Conservation (phyloP, 2,888 invertebrate genomes). For the Drosophila aldrichi region DNA sequence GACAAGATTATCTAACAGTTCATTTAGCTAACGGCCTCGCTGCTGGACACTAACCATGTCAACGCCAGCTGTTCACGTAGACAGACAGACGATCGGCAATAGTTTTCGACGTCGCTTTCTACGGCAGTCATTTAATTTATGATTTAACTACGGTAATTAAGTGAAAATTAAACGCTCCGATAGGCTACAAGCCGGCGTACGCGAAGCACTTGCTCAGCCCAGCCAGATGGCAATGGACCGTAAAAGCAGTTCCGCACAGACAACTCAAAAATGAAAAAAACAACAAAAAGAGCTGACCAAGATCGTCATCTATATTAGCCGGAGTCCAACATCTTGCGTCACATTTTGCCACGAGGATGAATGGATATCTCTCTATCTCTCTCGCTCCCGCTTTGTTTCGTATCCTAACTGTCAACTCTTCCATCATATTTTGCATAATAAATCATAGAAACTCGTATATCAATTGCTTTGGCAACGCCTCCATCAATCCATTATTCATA, state of each 20-base stretch:
- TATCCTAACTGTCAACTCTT: conserved; percentile 1
- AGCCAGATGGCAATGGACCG: conserved; percentile 48
- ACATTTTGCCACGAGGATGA: conserved; percentile 27
- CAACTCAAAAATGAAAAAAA: conserved; percentile 3
- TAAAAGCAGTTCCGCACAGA: conserved; percentile 50
- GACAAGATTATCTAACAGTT: conserved; percentile 74
- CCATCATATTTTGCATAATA: conserved; percentile 45
- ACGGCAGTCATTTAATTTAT: conserved; percentile 66
- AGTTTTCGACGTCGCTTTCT: conserved; percentile 60
- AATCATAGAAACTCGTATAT: conserved; percentile 29
- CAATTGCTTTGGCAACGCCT: conserved; percentile 21
- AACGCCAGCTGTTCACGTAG: conserved; percentile 15
- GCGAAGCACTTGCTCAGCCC: conserved; percentile 1
- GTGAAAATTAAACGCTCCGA: conserved; percentile 76
- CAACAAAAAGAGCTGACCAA: conserved; percentile 13
- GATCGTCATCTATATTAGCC: conserved; percentile 29
- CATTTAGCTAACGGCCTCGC: conserved; percentile 71
- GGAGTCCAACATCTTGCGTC: conserved; percentile 31
- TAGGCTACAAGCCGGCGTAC: conserved; percentile 43
- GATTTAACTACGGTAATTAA: conserved; percentile 75
- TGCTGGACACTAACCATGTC: conserved; percentile 50
- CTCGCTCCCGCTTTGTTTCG: neutral
- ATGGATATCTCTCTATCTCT: conserved; percentile 6
- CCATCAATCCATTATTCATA: neutral
- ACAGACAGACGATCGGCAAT: conserved; percentile 15